A percentile compares a stretch with the other conserved stretches of the same genome.
Evolutionary conservation across 2,113 vertebrate species (phyloP).

Genomic region (Festucalex cinctus): DNA sequence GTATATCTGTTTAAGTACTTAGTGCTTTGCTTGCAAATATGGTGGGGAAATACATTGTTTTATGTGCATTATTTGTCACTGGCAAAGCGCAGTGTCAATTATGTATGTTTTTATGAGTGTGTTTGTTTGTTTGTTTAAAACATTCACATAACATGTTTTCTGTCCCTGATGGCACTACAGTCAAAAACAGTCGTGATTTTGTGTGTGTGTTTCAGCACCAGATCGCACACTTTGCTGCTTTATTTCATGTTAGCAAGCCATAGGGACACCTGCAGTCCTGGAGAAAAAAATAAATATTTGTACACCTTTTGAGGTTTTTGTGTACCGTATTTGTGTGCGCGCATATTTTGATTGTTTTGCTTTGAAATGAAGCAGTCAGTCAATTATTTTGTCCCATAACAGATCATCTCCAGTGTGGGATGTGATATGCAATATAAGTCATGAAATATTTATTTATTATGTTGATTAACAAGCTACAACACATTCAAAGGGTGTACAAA

Average conservation of each 20-base stretch:
- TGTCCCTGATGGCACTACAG: conserved; percentile 42
- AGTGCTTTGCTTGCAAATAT: neutral
- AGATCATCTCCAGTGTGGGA: neutral
- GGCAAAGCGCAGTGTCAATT: neutral
- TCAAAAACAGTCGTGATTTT: too few relatives aligned
- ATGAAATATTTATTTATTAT: neutral
- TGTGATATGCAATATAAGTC: conserved; percentile 1
- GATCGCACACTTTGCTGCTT: conserved; percentile 18
- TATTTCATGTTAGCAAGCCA: conserved; percentile 36
- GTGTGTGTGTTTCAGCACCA: neutral
- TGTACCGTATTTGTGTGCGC: neutral
- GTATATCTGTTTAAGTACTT: neutral
- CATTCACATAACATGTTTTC: conserved; percentile 34
- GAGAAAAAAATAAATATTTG: neutral
- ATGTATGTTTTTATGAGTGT: neutral
- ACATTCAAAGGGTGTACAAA: neutral
- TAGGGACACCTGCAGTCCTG: conserved; percentile 13
- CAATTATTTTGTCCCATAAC: neutral
- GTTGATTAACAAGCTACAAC: neutral
- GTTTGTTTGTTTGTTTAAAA: conserved; percentile 21
- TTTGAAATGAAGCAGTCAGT: conserved; percentile 8
- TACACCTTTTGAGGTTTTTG: conserved; percentile 12
- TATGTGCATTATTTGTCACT: neutral
- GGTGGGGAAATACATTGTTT: neutral
- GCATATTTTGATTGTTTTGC: neutral